phyloP scores from a whole-genome alignment of 2,888 invertebrate genomes.

The Trichogramma dendrolimi region DNA sequence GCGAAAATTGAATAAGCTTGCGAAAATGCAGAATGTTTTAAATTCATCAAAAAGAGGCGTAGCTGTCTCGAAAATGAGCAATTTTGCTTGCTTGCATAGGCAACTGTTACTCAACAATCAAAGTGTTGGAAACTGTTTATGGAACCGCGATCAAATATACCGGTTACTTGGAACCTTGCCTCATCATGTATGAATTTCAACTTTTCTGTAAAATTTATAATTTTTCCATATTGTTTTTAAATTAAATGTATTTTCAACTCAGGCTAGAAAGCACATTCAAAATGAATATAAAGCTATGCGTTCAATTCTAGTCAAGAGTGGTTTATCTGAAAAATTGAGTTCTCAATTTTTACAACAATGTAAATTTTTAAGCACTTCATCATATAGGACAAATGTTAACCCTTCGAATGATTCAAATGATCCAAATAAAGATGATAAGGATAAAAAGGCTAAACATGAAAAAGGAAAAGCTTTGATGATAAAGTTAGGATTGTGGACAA shows the following conservation, averaged over 20 bases:
- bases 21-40: constrained; percentile 41
- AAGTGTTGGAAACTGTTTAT: constrained; percentile 8
- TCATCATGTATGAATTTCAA: constrained; percentile 32
- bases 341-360: constrained; percentile 11
- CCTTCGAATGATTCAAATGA: constrained; percentile 19
- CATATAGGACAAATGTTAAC: constrained; percentile 13
- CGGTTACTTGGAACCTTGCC: constrained; percentile 30
- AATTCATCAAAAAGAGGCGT: constrained; percentile 35
- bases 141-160: constrained; percentile 15
- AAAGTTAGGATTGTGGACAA: constrained; percentile 29
- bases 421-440: constrained; percentile 34
- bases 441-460: constrained; percentile 30
- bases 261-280: constrained; percentile 46
- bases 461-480: constrained; percentile 29
- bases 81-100: constrained; percentile 27
- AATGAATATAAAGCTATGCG: constrained; percentile 60
- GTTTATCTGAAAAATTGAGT: constrained; percentile 9
- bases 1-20: background rate
- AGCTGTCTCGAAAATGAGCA: constrained; percentile 29
- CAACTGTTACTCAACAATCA: constrained; percentile 12
- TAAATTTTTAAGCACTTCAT: constrained; percentile 35
- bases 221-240: background rate
- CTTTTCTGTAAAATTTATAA: background rate
- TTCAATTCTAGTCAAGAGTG: constrained; percentile 32
- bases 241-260: constrained; percentile 27